Conservation (phyloP, 2,888 invertebrate species). For the Brachyopa scutellaris region DNA sequence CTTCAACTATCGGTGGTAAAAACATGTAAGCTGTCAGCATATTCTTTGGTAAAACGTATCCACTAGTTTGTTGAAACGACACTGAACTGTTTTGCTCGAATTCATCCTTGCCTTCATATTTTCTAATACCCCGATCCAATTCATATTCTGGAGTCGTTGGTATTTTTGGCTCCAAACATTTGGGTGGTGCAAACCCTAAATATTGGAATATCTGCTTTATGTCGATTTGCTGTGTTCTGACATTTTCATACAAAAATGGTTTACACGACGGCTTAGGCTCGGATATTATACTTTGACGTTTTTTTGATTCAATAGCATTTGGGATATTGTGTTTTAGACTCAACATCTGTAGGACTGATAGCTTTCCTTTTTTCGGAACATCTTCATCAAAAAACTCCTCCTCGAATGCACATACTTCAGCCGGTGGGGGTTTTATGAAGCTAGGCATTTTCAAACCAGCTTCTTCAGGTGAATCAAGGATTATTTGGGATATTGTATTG, state of each 20-base stretch:
- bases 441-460: not conserved
- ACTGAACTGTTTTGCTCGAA: not conserved
- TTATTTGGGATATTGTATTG: constrained; percentile 30
- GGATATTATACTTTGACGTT: no score
- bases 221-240: not conserved
- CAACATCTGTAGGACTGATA: not conserved
- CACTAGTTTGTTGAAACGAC: constrained; percentile 19
- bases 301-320: no score
- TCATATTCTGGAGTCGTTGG: not conserved
- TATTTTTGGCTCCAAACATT: not conserved
- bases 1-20: constrained; percentile 29
- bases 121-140: not conserved
- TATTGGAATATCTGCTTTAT: constrained; percentile 11
- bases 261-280: no score
- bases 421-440: not conserved
- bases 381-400: not conserved
- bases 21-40: constrained; percentile 32
- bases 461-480: not conserved
- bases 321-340: no score
- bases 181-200: not conserved
- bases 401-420: not conserved
- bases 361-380: not conserved
- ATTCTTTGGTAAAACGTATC: constrained; percentile 12
- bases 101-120: not conserved
- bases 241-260: no score